Base-by-base conservation (phyloP, 1,140 invertebrate species). In the Steinernema khuongi region DNA sequence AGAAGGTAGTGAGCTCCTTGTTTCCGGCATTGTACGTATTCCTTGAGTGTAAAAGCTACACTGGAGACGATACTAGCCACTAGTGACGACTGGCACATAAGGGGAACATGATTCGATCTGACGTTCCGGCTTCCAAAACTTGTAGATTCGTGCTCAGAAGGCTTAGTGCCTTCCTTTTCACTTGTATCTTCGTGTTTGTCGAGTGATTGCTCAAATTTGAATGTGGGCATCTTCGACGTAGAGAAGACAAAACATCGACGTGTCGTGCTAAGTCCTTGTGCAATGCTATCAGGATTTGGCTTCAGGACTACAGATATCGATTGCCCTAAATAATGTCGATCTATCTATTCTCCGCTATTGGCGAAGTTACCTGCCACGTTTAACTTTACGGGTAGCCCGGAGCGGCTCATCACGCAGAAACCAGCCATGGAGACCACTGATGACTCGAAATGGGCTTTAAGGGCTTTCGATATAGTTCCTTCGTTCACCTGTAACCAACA, bases 1-100 rank as follows among this genome's bases (percentile, higher is more conserved):
- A 76, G 1, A 2, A 76, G 31, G 66, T 66, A 22, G 19, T 68
- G 31, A 72, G n/a, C 18, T 44, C 29, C 41, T 67, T 32, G 28
- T 72, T 66, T 43, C 70, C 31, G 66, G 66, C 19, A 30, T 67
- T 41, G 19, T 31, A 28, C 29, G 30, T 36, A 26, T 66, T 66
- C 31, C 28, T n/a, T 30, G 14, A 43, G 26, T 31, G 31, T 26
- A 66, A 66, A 72, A 14, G 22, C 18, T 26, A 74, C 36, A 18
- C 74, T 72, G 18, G 31, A 31, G 26, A 36, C n/a, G 17, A 73
- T 30, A 71, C 74, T n/a, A 7, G 31, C 4, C 14, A 26, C 68
- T n/a, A 73, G 18, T 0, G n/a, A 31, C n/a, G 70, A 71, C n/a
- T 71, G 50, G 0, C 50, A 60, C 7, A 60, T 60, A 7, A 60